Evolutionary conservation across 2,113 vertebrate species (phyloP), one percentile per base, ranked within the genome.

Genomic region (Corvus hawaiiensis): DNA sequence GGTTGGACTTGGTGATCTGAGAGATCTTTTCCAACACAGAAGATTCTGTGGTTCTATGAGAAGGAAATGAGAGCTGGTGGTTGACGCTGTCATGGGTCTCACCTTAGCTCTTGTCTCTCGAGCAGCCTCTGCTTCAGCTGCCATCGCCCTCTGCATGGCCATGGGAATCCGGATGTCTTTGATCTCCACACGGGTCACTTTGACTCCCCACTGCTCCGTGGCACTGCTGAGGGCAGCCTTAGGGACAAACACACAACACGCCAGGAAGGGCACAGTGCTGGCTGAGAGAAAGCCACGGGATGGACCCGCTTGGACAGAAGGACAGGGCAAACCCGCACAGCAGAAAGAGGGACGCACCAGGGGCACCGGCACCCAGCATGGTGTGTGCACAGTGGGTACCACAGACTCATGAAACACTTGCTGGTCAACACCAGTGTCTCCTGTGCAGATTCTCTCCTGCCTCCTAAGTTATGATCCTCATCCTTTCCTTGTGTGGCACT

Each of bases 141-240:
- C 99, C 98, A 99, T 99, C 78, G 98, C 98, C 92, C 98, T 98
- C 97, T 99, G 99, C 96, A 99, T 93, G 94, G 98, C 98, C 32
- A 97, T 52, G 0, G 99, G 99, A 58, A 99, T 97, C 59, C 98
- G 98, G 82, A 99, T 98, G 2, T 99, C 99, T 90, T 98, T 99
- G 85, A 99, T 98, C 93, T 99, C 99, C 84, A 99, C 99, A 4
- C 96, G 96, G 48, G 98, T 98, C 95, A 99, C 98, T 73, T 92
- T 98, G 92, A 99, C 98, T 10, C 99, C 99, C 99, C 99, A 99
- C 5, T 95, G 89, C 66, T 98, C 96, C 0, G 98, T 99, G 92
- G 98, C 98, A 9, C 97, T 98, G 81, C 98, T 96, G 1, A 99
- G 97, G 48, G 98, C 28, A 74, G 93, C 97, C 99, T 99, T 89